Conservation (phyloP, 2,113 vertebrate species). For the Anthoscopus minutus region DNA sequence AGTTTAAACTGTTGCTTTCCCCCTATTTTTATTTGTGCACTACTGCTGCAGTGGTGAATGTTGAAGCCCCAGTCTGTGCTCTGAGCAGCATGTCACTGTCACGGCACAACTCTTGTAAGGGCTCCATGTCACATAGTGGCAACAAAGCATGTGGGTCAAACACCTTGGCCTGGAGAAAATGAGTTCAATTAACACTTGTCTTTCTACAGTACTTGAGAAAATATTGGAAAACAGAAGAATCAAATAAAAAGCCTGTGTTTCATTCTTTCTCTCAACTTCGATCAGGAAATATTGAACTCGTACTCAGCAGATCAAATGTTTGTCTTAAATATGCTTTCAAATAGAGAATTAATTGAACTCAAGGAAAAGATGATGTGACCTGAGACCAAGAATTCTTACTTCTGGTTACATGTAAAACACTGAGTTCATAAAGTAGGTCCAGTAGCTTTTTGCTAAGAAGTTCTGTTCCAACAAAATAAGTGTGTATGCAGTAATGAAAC, state of each 20-base stretch:
- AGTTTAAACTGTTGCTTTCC: background rate
- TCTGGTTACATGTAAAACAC: background rate
- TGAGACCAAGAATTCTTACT: background rate
- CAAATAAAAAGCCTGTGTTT: background rate
- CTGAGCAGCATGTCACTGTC: background rate
- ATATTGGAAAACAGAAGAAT: background rate
- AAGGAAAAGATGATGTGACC: background rate
- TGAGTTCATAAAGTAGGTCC: background rate
- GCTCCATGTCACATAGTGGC: fast-evolving
- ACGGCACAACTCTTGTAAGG: background rate
- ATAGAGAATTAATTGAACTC: background rate
- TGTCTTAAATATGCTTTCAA: background rate
- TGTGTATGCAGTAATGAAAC: background rate
- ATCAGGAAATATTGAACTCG: fast-evolving
- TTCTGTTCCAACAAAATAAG: background rate
- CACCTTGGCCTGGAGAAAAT: background rate
- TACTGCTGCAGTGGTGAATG: background rate
- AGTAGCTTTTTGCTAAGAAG: background rate
- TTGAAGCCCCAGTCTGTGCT: background rate
- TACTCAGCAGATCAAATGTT: background rate
- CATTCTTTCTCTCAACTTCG: background rate
- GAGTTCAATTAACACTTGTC: background rate
- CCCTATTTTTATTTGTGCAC: background rate
- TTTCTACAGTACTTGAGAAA: background rate
- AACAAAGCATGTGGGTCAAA: background rate